phyloP scores from a whole-genome alignment of 2,797 vertebrate genomes.

The Pangasius sanitwongsei region DNA sequence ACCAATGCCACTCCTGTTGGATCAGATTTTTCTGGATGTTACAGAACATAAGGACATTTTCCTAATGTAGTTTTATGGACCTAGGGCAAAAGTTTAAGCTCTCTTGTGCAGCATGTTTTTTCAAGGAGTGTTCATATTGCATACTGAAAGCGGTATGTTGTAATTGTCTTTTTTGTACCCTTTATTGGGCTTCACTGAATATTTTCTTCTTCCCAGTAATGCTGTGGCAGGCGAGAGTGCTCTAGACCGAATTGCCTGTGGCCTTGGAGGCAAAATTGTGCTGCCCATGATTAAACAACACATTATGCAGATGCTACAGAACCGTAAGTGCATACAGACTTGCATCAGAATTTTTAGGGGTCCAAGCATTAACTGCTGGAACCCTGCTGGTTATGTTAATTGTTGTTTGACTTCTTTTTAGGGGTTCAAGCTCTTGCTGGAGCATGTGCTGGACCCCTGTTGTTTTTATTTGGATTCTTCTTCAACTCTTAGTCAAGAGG shows the following conservation, averaged over 20 bases:
- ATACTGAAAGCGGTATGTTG: background rate
- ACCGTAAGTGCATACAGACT: constrained; percentile 79
- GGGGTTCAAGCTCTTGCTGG: background rate
- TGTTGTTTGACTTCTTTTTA: background rate
- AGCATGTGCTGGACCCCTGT: background rate
- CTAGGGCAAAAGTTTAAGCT: background rate
- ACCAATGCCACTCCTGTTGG: no score
- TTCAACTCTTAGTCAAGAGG: background rate
- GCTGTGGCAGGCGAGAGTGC: constrained; percentile 97
- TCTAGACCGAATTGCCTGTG: constrained; percentile 95
- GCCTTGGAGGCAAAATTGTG: constrained; percentile 95
- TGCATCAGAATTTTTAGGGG: no score
- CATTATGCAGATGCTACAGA: constrained; percentile 99
- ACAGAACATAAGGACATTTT: background rate
- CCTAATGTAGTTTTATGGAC: background rate
- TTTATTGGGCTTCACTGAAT: background rate
- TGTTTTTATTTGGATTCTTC: background rate
- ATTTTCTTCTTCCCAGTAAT: constrained; percentile 74
- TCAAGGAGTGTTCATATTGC: background rate
- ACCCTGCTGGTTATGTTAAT: background rate
- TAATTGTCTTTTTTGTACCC: background rate
- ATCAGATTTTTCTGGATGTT: background rate
- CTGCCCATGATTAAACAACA: constrained; percentile 98
- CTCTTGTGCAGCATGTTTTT: background rate
- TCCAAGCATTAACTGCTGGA: background rate